Evolutionary conservation across 2,797 vertebrate genomes (phyloP).

Genomic region (Mycteria americana): DNA sequence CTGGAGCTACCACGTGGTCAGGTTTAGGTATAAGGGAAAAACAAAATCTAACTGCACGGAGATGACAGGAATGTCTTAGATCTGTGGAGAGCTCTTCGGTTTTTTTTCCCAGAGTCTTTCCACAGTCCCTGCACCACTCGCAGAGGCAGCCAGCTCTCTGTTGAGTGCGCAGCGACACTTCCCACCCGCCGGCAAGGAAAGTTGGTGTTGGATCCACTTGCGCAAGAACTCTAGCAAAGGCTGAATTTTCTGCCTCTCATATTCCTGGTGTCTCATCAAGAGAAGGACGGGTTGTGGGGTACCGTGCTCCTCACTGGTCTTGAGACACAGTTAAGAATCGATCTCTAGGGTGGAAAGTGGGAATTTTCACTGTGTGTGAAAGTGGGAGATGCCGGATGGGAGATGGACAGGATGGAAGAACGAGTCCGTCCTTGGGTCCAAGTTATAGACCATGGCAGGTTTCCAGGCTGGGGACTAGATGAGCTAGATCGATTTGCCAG

Average conservation of each 20-base stretch:
- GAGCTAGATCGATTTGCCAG: not conserved
- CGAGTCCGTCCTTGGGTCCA: not conserved
- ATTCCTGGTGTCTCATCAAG: not conserved
- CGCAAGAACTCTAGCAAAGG: not conserved
- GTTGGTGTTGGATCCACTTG: too few relatives aligned
- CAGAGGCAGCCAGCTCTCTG: not conserved
- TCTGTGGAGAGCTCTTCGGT: not conserved
- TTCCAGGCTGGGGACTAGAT: not conserved
- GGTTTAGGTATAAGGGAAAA: not conserved
- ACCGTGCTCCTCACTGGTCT: fast-evolving
- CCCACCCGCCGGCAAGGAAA: fast-evolving
- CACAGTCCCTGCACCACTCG: fast-evolving
- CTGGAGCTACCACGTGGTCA: not conserved
- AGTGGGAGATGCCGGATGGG: not conserved
- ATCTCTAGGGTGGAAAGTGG: not conserved
- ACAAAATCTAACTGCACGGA: fast-evolving
- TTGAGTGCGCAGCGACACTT: fast-evolving
- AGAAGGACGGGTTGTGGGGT: not conserved
- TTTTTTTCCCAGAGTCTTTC: not conserved
- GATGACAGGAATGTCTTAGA: not conserved
- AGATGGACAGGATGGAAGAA: not conserved
- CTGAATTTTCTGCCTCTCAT: not conserved
- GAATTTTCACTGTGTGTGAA: not conserved
- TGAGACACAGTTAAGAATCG: fast-evolving
- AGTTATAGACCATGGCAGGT: not conserved